Percentiles rank a stretch among this genome's conserved stretches.
Conservation (phyloP, 2,113 vertebrate genomes). For the Gobiocypris rarus region DNA sequence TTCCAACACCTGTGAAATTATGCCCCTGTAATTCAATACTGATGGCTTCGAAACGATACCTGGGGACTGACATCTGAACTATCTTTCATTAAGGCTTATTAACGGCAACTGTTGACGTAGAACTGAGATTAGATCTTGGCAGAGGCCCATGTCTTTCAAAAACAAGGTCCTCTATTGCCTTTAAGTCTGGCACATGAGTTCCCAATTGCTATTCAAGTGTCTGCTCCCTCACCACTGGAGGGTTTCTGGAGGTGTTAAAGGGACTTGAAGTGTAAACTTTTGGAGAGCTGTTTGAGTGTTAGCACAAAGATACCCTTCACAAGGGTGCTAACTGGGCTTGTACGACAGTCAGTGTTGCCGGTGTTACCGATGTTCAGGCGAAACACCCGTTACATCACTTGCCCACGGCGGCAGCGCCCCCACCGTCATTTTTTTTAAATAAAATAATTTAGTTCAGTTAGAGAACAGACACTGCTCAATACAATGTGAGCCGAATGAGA, state of each 20-base stretch:
- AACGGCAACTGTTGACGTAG: slow-evolving; percentile 48
- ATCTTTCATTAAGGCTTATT: slow-evolving; percentile 41
- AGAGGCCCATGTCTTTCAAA: slow-evolving; percentile 41
- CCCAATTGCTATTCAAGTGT: slow-evolving; percentile 40
- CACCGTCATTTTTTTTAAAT: too few species aligned
- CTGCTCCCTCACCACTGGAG: slow-evolving; percentile 32
- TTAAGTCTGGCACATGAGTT: slow-evolving; percentile 50
- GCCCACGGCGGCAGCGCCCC: too few species aligned
- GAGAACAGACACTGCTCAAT: too few species aligned
- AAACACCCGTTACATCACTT: too few species aligned
- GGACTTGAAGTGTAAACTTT: slow-evolving; percentile 16
- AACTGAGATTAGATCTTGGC: slow-evolving; percentile 48
- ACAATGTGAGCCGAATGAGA: too few species aligned
- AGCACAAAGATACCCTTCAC: neutral
- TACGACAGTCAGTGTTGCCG: too few species aligned
- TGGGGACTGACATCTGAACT: slow-evolving; percentile 35
- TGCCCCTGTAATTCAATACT: slow-evolving; percentile 36
- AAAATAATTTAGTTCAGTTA: too few species aligned
- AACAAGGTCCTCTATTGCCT: slow-evolving; percentile 49
- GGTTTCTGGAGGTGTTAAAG: slow-evolving; percentile 35
- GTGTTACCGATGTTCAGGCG: too few species aligned
- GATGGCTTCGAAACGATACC: slow-evolving; percentile 38
- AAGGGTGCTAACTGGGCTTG: neutral
- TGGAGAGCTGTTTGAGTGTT: slow-evolving; percentile 22
- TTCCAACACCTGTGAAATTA: slow-evolving; percentile 33